Conservation (phyloP, 2,888 invertebrate genomes). For the Hymenopus coronatus region DNA sequence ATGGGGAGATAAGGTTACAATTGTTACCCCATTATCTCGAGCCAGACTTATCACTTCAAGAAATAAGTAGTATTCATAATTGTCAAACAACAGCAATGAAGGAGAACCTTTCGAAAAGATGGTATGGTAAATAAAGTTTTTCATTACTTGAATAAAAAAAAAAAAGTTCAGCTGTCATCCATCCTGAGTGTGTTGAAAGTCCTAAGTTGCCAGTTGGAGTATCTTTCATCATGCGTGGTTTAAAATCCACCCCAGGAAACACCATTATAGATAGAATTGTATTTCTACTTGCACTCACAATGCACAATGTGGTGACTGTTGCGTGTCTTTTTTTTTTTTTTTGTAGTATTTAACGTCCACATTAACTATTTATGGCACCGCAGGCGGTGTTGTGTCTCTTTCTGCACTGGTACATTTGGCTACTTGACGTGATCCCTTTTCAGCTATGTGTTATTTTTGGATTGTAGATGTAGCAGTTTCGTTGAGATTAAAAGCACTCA, state of each 20-base stretch:
- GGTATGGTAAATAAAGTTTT: slow-evolving; percentile 35
- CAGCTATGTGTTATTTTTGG: too few species aligned
- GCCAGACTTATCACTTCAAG: slow-evolving; percentile 40
- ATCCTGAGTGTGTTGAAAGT: slow-evolving; percentile 33
- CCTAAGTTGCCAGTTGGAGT: slow-evolving; percentile 34
- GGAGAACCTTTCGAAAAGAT: slow-evolving; percentile 39
- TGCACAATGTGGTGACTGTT: too few species aligned
- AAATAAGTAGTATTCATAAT: slow-evolving; percentile 37
- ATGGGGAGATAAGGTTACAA: slow-evolving; percentile 46
- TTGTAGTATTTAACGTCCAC: too few species aligned
- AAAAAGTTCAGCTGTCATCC: slow-evolving; percentile 34
- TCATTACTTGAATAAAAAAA: slow-evolving; percentile 31
- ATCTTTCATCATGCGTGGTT: slow-evolving; percentile 38
- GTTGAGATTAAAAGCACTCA: too few species aligned
- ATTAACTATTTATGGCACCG: too few species aligned
- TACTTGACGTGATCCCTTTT: too few species aligned
- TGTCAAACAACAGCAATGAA: slow-evolving; percentile 41
- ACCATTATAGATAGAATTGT: too few species aligned
- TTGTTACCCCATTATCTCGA: slow-evolving; percentile 43
- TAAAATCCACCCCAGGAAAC: slow-evolving; percentile 36
- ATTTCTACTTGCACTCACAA: too few species aligned
- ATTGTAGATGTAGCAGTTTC: too few species aligned
- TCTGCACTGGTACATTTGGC: too few species aligned
- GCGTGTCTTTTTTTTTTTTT: too few species aligned
- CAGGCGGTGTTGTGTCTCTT: too few species aligned